These are phyloP conservation scores for Tridacna crocea DNA, from an alignment of 2,888 invertebrate species.

Conservation along the genomic window DNA sequence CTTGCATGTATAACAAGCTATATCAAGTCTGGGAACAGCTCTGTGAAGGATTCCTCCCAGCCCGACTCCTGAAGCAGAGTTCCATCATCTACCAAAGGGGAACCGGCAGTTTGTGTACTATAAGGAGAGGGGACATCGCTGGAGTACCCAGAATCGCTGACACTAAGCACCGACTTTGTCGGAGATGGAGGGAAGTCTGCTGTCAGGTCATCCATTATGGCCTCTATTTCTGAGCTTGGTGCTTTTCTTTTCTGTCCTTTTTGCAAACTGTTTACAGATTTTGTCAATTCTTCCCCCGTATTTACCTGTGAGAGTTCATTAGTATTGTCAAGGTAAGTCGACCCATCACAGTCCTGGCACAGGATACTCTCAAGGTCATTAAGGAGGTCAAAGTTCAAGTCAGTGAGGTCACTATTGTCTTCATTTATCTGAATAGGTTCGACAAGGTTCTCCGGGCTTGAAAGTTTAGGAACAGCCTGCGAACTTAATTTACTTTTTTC, in stretches of 20 bases:
- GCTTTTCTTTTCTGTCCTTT: constrained; percentile 60
- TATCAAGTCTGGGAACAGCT: constrained; percentile 71
- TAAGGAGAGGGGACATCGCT: constrained; percentile 72
- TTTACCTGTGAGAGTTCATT: constrained; percentile 51
- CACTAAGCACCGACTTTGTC: constrained; percentile 48
- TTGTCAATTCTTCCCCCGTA: constrained; percentile 14
- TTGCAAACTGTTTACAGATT: not conserved
- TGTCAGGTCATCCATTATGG: constrained; percentile 50
- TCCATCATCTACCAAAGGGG: constrained; percentile 59
- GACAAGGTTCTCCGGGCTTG: not conserved
- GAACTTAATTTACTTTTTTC: not conserved
- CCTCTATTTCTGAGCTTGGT: constrained; percentile 40
- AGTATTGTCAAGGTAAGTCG: constrained; percentile 49
- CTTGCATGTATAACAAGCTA: no score
- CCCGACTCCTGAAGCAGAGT: constrained; percentile 21
- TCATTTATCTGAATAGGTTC: constrained; percentile 19
- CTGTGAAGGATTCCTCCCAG: constrained; percentile 79
- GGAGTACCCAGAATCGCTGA: constrained; percentile 70
- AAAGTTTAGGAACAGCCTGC: not conserved
- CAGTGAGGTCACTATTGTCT: constrained; percentile 1
- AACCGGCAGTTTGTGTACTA: constrained; percentile 55
- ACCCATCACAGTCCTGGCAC: constrained; percentile 61
- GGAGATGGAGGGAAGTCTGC: constrained; percentile 29
- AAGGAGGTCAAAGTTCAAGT: constrained; percentile 68
- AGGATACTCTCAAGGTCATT: constrained; percentile 68